Evolutionary conservation across 1,140 invertebrate genomes (phyloP).

Genomic region (Heterodera carotae): DNA sequence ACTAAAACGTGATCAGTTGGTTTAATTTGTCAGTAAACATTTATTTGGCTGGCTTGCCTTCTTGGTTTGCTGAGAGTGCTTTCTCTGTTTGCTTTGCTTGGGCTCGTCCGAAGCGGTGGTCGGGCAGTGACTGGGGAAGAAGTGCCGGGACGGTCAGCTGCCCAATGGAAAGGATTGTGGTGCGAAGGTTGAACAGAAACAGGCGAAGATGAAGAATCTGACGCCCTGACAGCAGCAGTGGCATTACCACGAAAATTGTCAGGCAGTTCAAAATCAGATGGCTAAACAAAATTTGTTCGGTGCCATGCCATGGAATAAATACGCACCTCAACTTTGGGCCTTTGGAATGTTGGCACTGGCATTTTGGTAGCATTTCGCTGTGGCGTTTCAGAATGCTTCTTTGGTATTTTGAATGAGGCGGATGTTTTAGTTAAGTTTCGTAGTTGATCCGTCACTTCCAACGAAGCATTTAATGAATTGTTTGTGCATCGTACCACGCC

Average conservation of each 20-base stretch:
- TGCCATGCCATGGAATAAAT: not conserved
- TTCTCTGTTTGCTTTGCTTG: not conserved
- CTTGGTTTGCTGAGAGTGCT: too few relatives aligned
- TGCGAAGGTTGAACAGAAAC: not conserved
- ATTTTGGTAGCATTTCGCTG: not conserved
- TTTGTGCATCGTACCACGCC: not conserved
- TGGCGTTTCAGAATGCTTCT: not conserved
- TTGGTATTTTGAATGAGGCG: not conserved
- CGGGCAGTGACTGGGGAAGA: not conserved
- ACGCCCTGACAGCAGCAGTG: not conserved
- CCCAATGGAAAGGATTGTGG: not conserved
- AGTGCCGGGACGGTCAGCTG: not conserved
- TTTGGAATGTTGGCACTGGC: not conserved
- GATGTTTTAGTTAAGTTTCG: not conserved
- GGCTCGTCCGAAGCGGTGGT: too few relatives aligned
- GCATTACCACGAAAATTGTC: not conserved
- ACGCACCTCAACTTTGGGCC: not conserved
- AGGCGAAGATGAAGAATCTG: not conserved
- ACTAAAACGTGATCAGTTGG: not conserved
- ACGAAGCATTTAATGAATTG: not conserved
- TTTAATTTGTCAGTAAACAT: not conserved
- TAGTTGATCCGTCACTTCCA: not conserved
- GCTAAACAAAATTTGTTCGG: not conserved
- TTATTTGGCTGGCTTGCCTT: too few relatives aligned
- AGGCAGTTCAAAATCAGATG: not conserved